A percentile compares a stretch with the other conserved stretches of the same genome.
phyloP scores from a whole-genome alignment of 2,888 invertebrate species.

The Empis livida region DNA sequence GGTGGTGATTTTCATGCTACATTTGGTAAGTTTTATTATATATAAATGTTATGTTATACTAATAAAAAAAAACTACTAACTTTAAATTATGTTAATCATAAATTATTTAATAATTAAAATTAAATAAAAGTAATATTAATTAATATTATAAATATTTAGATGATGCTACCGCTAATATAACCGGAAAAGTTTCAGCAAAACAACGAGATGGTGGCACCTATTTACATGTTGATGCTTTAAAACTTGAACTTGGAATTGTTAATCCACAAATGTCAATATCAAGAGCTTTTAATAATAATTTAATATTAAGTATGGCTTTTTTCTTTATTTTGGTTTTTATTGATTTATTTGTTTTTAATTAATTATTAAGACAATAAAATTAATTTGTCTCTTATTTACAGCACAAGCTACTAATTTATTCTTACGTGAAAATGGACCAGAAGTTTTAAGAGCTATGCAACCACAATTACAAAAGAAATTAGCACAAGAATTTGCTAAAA shows the following conservation, averaged over 20 bases:
- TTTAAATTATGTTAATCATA: too few species aligned
- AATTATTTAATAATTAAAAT: too few species aligned
- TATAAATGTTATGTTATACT: background rate
- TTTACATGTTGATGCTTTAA: conserved; percentile 47
- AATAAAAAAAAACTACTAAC: background rate
- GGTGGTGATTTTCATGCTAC: conserved; percentile 54
- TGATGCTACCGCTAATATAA: conserved; percentile 45
- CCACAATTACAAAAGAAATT: conserved; percentile 52
- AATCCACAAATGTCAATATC: conserved; percentile 50
- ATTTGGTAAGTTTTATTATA: conserved; percentile 37
- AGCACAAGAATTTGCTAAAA: conserved; percentile 45
- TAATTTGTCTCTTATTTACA: conserved; percentile 26
- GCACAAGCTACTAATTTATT: conserved; percentile 61
- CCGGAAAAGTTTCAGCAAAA: conserved; percentile 42
- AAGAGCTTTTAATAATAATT: conserved; percentile 54
- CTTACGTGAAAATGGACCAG: conserved; percentile 52
- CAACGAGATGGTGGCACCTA: conserved; percentile 39
- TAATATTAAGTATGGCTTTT: conserved; percentile 48
- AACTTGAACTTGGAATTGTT: conserved; percentile 46
- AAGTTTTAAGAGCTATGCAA: conserved; percentile 55
- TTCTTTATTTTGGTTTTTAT: background rate
- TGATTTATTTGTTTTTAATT: conserved; percentile 3
- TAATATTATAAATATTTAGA: conserved; percentile 30
- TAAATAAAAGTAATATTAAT: too few species aligned
- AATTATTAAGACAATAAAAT: background rate